Conservation (phyloP, 2,888 invertebrate species). For the Protonemura montana region DNA sequence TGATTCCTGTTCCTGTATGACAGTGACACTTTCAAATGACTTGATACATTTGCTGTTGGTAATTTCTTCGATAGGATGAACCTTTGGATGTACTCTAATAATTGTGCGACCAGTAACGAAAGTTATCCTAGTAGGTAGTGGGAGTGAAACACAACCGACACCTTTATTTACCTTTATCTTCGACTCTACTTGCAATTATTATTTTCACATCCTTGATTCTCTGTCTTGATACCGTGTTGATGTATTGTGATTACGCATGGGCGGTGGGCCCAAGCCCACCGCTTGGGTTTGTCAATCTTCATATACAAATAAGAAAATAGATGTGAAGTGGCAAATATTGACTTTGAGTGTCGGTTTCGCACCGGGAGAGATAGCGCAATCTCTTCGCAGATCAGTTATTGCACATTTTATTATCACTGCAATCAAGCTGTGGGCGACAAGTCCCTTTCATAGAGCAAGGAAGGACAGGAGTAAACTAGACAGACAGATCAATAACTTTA, state of each 20-base stretch:
- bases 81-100: background rate
- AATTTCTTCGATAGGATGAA: background rate
- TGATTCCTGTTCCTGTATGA: background rate
- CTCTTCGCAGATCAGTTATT: background rate
- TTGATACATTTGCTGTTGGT: background rate
- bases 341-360: background rate
- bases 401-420: background rate
- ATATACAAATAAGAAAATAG: background rate
- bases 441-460: background rate
- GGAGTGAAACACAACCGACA: too few relatives aligned
- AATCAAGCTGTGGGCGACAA: background rate
- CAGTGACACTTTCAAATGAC: background rate
- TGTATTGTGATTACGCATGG: too few relatives aligned
- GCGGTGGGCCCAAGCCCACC: too few relatives aligned
- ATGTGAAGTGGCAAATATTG: background rate
- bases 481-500: background rate
- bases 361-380: background rate
- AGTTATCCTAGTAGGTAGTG: too few relatives aligned
- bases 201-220: too few relatives aligned
- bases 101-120: background rate
- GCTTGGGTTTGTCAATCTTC: slow-evolving; percentile 3
- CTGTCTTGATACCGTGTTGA: too few relatives aligned
- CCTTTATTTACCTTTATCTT: too few relatives aligned
- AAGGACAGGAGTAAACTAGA: background rate
- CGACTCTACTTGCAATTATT: too few relatives aligned